A percentile compares a stretch with the other conserved stretches of the same genome.
Conservation (phyloP, 2,888 invertebrate genomes). For the Geotrupes spiniger region DNA sequence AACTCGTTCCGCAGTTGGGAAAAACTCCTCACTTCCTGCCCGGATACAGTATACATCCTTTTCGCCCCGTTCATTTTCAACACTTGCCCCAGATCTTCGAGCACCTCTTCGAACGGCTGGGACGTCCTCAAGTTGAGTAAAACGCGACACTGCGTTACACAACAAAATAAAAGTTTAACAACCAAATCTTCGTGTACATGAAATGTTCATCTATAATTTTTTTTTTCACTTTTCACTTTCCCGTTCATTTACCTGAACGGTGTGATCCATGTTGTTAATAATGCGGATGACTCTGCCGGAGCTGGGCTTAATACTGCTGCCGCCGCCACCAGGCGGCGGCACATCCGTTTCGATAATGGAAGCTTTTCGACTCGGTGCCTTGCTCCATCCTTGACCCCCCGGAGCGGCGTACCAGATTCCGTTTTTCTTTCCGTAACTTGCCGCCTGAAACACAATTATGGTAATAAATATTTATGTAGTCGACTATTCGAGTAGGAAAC, state of each 20-base stretch:
- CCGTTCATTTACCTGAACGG: constrained; percentile 67
- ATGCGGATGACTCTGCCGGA: constrained; percentile 87
- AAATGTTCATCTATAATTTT: too few species aligned
- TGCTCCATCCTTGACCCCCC: constrained; percentile 59
- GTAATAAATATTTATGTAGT: too few species aligned
- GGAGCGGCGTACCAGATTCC: constrained; percentile 80
- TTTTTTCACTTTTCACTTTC: too few species aligned
- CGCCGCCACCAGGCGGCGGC: constrained; percentile 65
- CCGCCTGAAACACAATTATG: constrained; percentile 76
- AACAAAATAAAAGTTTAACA: too few species aligned
- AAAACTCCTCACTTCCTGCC: constrained; percentile 92
- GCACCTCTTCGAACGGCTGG: constrained; percentile 91
- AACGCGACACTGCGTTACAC: constrained; percentile 72
- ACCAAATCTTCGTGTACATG: too few species aligned
- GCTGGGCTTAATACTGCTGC: constrained; percentile 66
- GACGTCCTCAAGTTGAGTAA: constrained; percentile 87
- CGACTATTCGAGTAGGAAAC: too few species aligned
- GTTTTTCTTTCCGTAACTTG: constrained; percentile 88
- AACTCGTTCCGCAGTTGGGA: constrained; percentile 91
- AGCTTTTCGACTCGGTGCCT: constrained; percentile 73
- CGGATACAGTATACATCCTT: constrained; percentile 87
- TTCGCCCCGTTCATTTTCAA: constrained; percentile 88
- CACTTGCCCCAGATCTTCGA: constrained; percentile 90
- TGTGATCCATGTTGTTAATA: constrained; percentile 90
- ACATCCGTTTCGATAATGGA: constrained; percentile 80